Base-by-base conservation (phyloP, 2,797 vertebrate genomes). In the Pipistrellus pygmaeus region DNA sequence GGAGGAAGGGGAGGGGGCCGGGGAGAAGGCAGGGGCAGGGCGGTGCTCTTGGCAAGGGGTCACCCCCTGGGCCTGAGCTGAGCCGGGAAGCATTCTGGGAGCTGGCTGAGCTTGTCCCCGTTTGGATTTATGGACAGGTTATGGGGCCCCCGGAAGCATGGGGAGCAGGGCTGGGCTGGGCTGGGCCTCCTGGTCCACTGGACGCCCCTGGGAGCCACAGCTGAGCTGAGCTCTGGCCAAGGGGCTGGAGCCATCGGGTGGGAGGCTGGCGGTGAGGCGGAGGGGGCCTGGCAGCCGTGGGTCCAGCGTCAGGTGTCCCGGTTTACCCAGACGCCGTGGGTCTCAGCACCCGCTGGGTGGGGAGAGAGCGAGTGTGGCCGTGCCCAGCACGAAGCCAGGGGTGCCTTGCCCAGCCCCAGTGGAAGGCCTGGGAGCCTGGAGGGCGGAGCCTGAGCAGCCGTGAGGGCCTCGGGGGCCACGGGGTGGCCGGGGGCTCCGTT, bases 401-500 rank as follows among this genome's bases (percentile, higher is more conserved):
- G 21, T 3, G 44, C 21, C 30, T n/a, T 21, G 9, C 44, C 27
- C 20, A 1, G 14, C 27, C 41, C 1, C 15, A 75, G 71, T 1
- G 0, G 41, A 23, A 25, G 69, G 73, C 41, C 46, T 27, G 2
- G 51, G 18, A 76, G 60, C 27, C 66, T 12, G 9, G 17, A 21
- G 41, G 2, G 6, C 38, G 0, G 0, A 15, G 1, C 3, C 38
- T 27, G 8, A 25, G 38, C 48, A 6, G 17, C 13, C 11, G 46
- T 53, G 55, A 69, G n/a, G 23, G 14, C 62, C 68, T 78, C 0
- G 0, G 41, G 46, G 57, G 1, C n/a, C 51, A 10, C 8, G 9
- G 27, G 6, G 35, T 35, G 68, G 51, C 35, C n/a, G 15, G 14
- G 77, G 60, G n/a, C 53, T 71, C 12, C 0, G 25, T 1, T 21